Percentiles rank a stretch among this genome's conserved stretches.
Conservation (phyloP, 1,140 invertebrate genomes). For the Meloidogyne chitwoodi region DNA sequence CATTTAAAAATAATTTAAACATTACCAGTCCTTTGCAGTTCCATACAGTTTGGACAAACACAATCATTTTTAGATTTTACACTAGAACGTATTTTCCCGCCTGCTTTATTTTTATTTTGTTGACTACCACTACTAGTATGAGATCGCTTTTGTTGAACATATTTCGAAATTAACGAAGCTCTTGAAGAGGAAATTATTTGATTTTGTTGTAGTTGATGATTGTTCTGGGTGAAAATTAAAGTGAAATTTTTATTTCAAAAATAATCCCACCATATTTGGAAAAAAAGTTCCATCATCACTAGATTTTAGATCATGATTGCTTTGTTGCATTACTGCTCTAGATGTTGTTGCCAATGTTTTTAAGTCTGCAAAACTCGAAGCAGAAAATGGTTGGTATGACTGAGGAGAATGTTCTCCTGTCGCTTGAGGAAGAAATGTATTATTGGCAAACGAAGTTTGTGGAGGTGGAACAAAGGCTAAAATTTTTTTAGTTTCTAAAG, state of each 20-base stretch:
- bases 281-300: too few relatives aligned
- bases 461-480: background rate
- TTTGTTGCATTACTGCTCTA: background rate
- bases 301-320: background rate
- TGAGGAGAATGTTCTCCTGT: background rate
- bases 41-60: conserved; percentile 15
- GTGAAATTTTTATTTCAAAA: too few relatives aligned
- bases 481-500: background rate
- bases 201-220: background rate
- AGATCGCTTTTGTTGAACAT: background rate
- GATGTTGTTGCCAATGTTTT: background rate
- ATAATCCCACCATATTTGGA: too few relatives aligned
- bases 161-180: background rate
- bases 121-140: background rate
- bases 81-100: background rate
- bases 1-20: too few relatives aligned
- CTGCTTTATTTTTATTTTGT: background rate
- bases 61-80: background rate
- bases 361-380: background rate
- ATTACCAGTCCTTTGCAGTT: background rate
- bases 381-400: background rate
- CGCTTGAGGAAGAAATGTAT: background rate
- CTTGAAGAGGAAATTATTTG: background rate
- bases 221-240: too few relatives aligned
- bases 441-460: background rate